Conservation (phyloP, 2,888 invertebrate species). For the Andrena fulva region DNA sequence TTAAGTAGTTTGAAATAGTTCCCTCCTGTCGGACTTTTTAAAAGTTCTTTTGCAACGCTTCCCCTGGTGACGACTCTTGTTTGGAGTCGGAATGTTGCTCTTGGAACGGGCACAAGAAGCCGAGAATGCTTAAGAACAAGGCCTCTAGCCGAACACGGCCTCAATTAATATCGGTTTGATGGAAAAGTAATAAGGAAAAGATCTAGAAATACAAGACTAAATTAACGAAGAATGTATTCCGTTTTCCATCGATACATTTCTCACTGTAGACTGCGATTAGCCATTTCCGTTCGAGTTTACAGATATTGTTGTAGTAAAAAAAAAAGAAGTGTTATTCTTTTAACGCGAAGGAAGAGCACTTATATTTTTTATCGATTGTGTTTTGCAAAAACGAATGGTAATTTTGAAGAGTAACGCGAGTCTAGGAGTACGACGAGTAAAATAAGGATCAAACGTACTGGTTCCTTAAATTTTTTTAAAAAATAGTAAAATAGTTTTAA, state of each 20-base stretch:
- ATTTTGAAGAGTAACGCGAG: slow-evolving; percentile 30
- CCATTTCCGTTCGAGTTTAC: slow-evolving; percentile 46
- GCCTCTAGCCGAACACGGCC: slow-evolving; percentile 51
- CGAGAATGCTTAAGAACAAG: slow-evolving; percentile 42
- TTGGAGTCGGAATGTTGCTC: slow-evolving; percentile 16
- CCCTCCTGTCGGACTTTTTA: slow-evolving; percentile 15
- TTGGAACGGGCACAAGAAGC: slow-evolving; percentile 21
- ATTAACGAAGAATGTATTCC: slow-evolving; percentile 43
- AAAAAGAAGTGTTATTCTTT: slow-evolving; percentile 42
- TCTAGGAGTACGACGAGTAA: slow-evolving; percentile 43
- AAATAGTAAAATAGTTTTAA: slow-evolving; percentile 41
- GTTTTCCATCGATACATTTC: slow-evolving; percentile 46
- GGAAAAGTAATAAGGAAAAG: slow-evolving; percentile 41
- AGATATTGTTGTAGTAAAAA: slow-evolving; percentile 35
- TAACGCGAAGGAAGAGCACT: slow-evolving; percentile 44
- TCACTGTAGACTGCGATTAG: slow-evolving; percentile 59
- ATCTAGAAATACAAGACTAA: slow-evolving; percentile 39
- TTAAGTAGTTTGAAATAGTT: slow-evolving; percentile 16
- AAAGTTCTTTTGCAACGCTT: slow-evolving; percentile 17
- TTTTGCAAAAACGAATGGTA: slow-evolving; percentile 33
- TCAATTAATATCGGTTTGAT: slow-evolving; percentile 51
- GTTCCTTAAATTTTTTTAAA: slow-evolving; percentile 56
- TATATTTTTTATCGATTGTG: slow-evolving; percentile 52
- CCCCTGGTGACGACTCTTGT: slow-evolving; percentile 20
- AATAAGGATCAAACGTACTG: slow-evolving; percentile 50